Evolutionary conservation across 1,140 invertebrate genomes (phyloP).

Genomic region (Andricus grossulariae): DNA sequence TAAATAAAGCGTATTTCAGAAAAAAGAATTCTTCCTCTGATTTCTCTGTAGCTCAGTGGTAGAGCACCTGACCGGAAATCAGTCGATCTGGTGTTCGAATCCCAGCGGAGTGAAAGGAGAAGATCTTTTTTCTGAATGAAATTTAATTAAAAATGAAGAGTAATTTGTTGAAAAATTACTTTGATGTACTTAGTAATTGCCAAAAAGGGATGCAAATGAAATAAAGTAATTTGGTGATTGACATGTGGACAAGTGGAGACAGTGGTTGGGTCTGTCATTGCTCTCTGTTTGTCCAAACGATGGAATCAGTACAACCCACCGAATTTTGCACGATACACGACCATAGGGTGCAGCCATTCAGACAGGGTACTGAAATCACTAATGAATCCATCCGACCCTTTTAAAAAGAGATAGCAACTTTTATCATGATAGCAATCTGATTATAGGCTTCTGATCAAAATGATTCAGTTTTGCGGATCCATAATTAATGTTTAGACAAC

Average conservation of each 20-base stretch:
- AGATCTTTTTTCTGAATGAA: too few relatives aligned
- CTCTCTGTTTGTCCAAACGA: constrained; percentile 8
- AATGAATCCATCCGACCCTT: neutral
- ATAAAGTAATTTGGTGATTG: constrained; percentile 14
- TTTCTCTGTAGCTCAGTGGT: too few relatives aligned
- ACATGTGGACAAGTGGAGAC: neutral
- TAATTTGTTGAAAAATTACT: neutral
- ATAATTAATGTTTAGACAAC: too few relatives aligned
- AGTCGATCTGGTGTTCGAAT: too few relatives aligned
- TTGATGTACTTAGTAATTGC: neutral
- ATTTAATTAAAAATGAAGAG: too few relatives aligned
- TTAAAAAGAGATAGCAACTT: neutral
- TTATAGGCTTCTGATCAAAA: too few relatives aligned
- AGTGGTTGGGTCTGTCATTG: neutral
- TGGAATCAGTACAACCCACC: constrained; percentile 17
- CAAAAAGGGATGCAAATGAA: neutral
- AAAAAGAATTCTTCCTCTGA: too few relatives aligned
- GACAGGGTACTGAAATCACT: neutral
- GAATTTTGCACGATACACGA: constrained; percentile 11
- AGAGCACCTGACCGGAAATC: too few relatives aligned
- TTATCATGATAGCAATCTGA: too few relatives aligned
- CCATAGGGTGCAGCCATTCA: neutral
- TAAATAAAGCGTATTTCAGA: too few relatives aligned
- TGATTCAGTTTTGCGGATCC: too few relatives aligned
- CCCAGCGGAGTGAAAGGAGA: too few relatives aligned